Evolutionary conservation across 2,797 vertebrate species (phyloP).

Genomic region (Sebastes minor): DNA sequence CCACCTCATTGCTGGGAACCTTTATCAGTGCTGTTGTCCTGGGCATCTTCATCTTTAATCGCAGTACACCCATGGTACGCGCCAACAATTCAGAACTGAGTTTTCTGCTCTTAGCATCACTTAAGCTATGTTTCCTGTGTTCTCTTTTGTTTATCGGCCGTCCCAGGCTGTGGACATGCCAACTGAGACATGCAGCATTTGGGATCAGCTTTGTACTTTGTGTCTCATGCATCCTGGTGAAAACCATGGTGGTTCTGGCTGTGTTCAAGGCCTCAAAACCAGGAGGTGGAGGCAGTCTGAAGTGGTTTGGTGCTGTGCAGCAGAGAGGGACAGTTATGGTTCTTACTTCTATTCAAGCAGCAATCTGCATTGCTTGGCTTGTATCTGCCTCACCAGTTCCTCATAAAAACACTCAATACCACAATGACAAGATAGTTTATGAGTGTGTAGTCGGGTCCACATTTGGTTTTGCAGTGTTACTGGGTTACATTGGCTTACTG

Average conservation of each 20-base stretch:
- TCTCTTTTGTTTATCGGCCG: slow-evolving; percentile 61
- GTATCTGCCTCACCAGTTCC: background rate
- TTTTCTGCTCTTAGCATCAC: slow-evolving; percentile 41
- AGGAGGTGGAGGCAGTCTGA: slow-evolving; percentile 29
- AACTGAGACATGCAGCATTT: slow-evolving; percentile 50
- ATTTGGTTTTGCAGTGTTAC: slow-evolving; percentile 42
- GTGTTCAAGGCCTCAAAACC: background rate
- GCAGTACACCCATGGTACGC: slow-evolving; percentile 60
- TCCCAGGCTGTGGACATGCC: slow-evolving; percentile 51
- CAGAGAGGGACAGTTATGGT: background rate
- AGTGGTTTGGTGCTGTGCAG: background rate
- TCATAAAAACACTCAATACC: slow-evolving; percentile 15
- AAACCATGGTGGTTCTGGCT: background rate
- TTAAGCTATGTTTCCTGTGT: slow-evolving; percentile 62
- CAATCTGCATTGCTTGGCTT: background rate
- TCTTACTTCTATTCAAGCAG: background rate
- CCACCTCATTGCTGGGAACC: background rate
- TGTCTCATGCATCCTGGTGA: background rate
- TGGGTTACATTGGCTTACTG: background rate
- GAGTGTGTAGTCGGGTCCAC: slow-evolving; percentile 63
- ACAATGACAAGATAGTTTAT: slow-evolving; percentile 63
- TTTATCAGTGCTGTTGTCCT: background rate
- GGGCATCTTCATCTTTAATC: background rate
- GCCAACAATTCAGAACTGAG: slow-evolving; percentile 75
- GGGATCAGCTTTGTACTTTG: slow-evolving; percentile 11